Conservation (phyloP, 2,888 invertebrate genomes). For the Creontiades dilutus region DNA sequence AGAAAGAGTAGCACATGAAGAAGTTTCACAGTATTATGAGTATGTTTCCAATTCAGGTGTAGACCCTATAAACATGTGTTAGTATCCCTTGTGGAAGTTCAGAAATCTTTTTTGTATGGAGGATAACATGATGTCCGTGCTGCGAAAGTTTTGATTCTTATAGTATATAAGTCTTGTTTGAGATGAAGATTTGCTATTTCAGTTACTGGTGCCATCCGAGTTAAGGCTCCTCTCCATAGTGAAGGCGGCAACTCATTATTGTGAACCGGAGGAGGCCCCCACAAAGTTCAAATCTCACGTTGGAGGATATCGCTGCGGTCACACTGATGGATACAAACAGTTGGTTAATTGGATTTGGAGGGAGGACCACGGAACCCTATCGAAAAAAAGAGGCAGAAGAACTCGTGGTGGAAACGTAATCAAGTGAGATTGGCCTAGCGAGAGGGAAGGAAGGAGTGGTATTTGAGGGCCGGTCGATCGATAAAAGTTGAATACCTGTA, state of each 20-base stretch:
- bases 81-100: too few species aligned
- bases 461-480: constrained; percentile 55
- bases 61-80: too few species aligned
- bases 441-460: constrained; percentile 28
- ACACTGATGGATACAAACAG: constrained; percentile 70
- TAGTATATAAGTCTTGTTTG: too few species aligned
- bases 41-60: too few species aligned
- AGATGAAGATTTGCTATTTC: not conserved
- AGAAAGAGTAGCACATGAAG: too few species aligned
- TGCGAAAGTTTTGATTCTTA: too few species aligned
- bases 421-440: constrained; percentile 65
- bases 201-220: not conserved
- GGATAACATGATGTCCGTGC: too few species aligned
- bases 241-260: constrained; percentile 56
- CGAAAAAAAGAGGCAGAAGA: constrained; percentile 61
- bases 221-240: not conserved
- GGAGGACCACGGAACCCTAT: constrained; percentile 66
- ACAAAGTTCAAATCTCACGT: constrained; percentile 65
- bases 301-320: constrained; percentile 56
- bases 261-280: constrained; percentile 1
- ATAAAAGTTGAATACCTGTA: constrained; percentile 68
- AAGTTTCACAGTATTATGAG: too few species aligned
- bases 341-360: constrained; percentile 68
- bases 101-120: too few species aligned
- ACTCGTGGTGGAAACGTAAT: constrained; percentile 65